phyloP scores from a whole-genome alignment of 1,140 invertebrate species.

The Sweltsa coloradensis region DNA sequence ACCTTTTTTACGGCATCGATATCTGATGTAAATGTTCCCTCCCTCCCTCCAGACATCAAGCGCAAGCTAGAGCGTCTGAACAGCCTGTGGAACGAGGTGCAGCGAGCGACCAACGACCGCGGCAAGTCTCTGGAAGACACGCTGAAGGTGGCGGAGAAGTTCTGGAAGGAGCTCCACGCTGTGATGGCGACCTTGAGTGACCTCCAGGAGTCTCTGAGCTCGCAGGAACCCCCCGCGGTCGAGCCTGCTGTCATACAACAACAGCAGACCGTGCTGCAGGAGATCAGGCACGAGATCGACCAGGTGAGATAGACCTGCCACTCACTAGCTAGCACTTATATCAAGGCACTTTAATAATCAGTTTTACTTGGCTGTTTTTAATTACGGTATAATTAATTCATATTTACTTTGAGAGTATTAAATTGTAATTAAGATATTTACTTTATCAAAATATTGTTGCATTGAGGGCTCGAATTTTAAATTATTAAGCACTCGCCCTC shows the following conservation, averaged over 20 bases:
- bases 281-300: conserved; percentile 88
- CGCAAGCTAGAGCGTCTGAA: conserved; percentile 87
- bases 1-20: no score
- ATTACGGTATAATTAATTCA: no score
- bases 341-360: no score
- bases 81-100: conserved; percentile 86
- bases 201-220: conserved; percentile 72
- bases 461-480: no score
- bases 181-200: conserved; percentile 82
- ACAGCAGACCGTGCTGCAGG: conserved; percentile 87
- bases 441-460: no score
- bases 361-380: no score
- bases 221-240: conserved; percentile 84
- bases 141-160: conserved; percentile 75
- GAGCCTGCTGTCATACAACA: conserved; percentile 83
- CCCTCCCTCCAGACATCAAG: conserved; percentile 60
- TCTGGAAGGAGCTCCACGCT: conserved; percentile 88
- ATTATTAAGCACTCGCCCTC: no score
- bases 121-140: conserved; percentile 77
- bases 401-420: no score
- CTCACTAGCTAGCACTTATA: no score
- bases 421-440: no score
- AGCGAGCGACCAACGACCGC: conserved; percentile 69
- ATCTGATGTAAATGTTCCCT: no score
- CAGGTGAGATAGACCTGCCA: conserved; percentile 39